phyloP scores from a whole-genome alignment of 2,113 vertebrate genomes.

The Pipa parva region DNA sequence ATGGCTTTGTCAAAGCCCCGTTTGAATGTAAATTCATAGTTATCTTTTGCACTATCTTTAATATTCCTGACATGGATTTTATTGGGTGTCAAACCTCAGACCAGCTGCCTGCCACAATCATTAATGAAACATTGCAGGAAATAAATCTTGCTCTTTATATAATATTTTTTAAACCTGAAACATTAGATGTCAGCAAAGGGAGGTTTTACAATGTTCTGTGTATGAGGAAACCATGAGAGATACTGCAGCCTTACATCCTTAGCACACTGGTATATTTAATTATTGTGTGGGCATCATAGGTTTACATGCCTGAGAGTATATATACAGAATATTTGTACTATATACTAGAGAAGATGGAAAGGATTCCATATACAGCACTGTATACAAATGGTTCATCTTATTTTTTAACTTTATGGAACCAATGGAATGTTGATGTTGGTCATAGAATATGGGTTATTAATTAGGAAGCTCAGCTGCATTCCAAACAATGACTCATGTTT shows the following conservation, averaged over 20 bases:
- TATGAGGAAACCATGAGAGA: slow-evolving; percentile 53
- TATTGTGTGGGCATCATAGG: slow-evolving; percentile 54
- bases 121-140: slow-evolving; percentile 86
- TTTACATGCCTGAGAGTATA: slow-evolving; percentile 53
- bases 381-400: no score
- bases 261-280: slow-evolving; percentile 63
- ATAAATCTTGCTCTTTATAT: slow-evolving; percentile 77
- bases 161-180: slow-evolving; percentile 74
- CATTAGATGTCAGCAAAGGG: slow-evolving; percentile 73
- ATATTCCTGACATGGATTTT: slow-evolving; percentile 86
- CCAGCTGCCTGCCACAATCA: slow-evolving; percentile 73
- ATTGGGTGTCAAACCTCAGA: slow-evolving; percentile 86
- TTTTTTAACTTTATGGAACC: no score
- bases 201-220: slow-evolving; percentile 59
- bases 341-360: slow-evolving; percentile 44
- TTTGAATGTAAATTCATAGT: slow-evolving; percentile 95
- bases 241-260: slow-evolving; percentile 53
- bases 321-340: slow-evolving; percentile 51
- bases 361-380: slow-evolving; percentile 14
- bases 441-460: no score
- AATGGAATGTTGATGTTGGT: no score
- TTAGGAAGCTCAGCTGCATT: no score
- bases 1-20: slow-evolving; percentile 91
- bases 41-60: slow-evolving; percentile 89
- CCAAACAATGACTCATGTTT: no score